Conservation (phyloP, 2,888 invertebrate genomes). For the Itoplectis maculator region DNA sequence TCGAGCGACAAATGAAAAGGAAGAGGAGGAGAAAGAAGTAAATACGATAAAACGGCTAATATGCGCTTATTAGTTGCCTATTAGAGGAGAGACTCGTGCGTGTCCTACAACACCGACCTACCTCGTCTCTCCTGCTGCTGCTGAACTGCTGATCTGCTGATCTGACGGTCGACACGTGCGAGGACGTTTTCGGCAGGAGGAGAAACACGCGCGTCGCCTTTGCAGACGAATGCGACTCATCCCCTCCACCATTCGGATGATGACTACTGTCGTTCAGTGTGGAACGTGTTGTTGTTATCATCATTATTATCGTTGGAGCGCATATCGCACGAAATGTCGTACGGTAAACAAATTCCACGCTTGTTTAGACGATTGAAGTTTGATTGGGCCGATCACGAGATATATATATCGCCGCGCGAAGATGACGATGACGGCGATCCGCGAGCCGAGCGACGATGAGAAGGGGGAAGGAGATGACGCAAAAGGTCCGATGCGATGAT, state of each 20-base stretch:
- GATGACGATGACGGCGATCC: constrained; percentile 39
- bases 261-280: constrained; percentile 38
- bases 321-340: constrained; percentile 46
- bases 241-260: no score
- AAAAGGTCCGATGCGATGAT: constrained; percentile 25
- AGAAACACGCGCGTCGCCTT: constrained; percentile 62
- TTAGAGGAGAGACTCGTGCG: constrained; percentile 65
- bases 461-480: constrained; percentile 22
- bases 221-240: no score
- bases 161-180: constrained; percentile 43
- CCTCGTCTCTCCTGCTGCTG: not conserved
- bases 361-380: constrained; percentile 69
- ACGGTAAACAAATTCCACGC: constrained; percentile 76
- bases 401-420: no score
- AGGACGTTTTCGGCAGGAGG: constrained; percentile 70
- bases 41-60: constrained; percentile 73
- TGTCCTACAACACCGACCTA: not conserved
- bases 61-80: constrained; percentile 71
- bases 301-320: constrained; percentile 23
- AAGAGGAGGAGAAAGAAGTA: constrained; percentile 19
- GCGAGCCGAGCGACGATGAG: not conserved
- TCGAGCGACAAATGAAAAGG: constrained; percentile 1
- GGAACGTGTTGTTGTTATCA: constrained; percentile 27
- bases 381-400: constrained; percentile 54
- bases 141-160: not conserved